A percentile compares a stretch with the other conserved stretches of the same genome.
Evolutionary conservation across 2,113 vertebrate genomes (phyloP).

Genomic region (Pachycephala philippinensis): DNA sequence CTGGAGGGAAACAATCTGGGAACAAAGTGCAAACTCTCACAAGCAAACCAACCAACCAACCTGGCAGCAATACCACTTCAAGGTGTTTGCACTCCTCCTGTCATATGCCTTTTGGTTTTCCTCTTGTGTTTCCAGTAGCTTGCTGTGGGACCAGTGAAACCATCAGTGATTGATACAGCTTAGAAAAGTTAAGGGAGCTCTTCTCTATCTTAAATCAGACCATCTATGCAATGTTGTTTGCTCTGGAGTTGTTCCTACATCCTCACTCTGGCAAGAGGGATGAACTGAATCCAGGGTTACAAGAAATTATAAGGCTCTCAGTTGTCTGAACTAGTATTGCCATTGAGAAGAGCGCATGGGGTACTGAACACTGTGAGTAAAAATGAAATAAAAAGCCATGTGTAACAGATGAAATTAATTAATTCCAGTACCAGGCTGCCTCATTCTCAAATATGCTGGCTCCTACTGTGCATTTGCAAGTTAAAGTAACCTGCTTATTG

Average conservation of each 20-base stretch:
- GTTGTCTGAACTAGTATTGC: neutral
- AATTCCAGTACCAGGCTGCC: neutral
- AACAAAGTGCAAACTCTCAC: neutral
- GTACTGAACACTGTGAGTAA: neutral
- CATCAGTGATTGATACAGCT: neutral
- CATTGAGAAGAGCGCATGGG: neutral
- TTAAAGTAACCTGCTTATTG: neutral
- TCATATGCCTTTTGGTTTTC: neutral
- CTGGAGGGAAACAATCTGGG: neutral
- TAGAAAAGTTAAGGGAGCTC: neutral
- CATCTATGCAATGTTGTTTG: neutral
- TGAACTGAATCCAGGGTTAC: neutral
- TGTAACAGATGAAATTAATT: neutral
- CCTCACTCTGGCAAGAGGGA: neutral
- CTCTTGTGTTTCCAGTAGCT: neutral
- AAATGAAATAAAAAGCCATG: neutral
- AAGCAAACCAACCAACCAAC: neutral
- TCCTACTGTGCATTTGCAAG: neutral
- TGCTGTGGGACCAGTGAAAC: neutral
- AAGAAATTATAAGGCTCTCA: neutral
- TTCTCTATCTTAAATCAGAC: neutral
- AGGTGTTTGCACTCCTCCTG: neutral
- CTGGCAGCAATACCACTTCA: neutral
- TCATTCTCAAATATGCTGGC: neutral
- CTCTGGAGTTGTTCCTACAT: neutral